Percentiles rank a stretch among this genome's conserved stretches.
phyloP scores from a whole-genome alignment of 2,113 vertebrate genomes.

The Petrocephalus microphthalmus region DNA sequence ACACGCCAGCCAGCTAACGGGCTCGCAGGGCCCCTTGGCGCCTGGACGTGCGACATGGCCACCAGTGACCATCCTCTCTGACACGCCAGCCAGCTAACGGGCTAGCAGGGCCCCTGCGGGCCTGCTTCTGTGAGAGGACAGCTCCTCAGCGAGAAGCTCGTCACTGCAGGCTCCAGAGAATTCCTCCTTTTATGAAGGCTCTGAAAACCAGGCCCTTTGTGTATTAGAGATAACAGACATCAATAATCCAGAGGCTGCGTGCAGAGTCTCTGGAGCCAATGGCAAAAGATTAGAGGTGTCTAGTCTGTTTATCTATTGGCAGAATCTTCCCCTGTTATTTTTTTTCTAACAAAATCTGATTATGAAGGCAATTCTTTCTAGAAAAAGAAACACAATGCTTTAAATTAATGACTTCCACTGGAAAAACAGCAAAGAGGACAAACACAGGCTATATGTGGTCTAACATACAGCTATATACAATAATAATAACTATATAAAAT shows the following conservation, averaged over 20 bases:
- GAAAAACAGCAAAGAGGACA: neutral
- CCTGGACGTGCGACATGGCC: neutral
- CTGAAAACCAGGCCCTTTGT: slow-evolving; percentile 9
- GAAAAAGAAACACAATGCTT: slow-evolving; percentile 30
- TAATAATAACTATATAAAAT: neutral
- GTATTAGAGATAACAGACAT: slow-evolving; percentile 43
- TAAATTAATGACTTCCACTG: neutral
- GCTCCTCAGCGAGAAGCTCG: neutral
- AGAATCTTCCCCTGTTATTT: slow-evolving; percentile 42
- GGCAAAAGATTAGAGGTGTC: slow-evolving; percentile 52
- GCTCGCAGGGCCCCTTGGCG: neutral
- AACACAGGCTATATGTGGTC: neutral
- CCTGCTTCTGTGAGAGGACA: neutral
- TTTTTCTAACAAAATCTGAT: slow-evolving; percentile 44
- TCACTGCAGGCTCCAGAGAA: neutral
- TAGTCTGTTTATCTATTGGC: slow-evolving; percentile 48
- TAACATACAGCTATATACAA: neutral
- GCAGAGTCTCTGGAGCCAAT: slow-evolving; percentile 42
- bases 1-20: neutral
- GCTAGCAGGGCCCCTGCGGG: neutral
- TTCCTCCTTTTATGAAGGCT: neutral
- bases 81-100: neutral
- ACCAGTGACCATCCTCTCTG: neutral
- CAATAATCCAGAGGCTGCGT: slow-evolving; percentile 36
- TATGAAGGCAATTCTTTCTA: slow-evolving; percentile 35